Percentiles rank a stretch among this genome's conserved stretches.
Evolutionary conservation across 2,888 invertebrate genomes (phyloP).

Genomic region (Muschampia plurimacula): DNA sequence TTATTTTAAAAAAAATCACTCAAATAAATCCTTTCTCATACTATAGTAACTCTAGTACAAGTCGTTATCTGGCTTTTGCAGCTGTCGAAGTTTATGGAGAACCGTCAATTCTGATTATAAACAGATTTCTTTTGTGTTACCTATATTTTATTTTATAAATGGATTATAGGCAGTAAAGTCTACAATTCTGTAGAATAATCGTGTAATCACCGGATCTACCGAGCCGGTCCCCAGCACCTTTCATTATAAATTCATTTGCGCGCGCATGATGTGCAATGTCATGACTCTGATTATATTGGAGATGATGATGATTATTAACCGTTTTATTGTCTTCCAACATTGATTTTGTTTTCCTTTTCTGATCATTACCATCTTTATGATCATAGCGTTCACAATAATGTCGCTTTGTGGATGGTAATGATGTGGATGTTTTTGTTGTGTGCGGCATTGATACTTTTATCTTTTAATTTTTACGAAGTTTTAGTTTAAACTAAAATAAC

Average conservation of each 20-base stretch:
- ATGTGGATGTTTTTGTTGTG: conserved; percentile 14
- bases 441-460: conserved; percentile 1
- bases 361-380: conserved; percentile 51
- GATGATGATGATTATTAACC: conserved; percentile 65
- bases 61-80: no score
- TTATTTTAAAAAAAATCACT: no score
- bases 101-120: no score
- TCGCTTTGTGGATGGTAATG: conserved; percentile 33
- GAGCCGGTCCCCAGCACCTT: conserved; percentile 46
- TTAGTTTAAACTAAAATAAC: no score
- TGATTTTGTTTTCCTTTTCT: conserved; percentile 65
- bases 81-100: no score
- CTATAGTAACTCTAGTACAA: no score
- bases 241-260: conserved; percentile 78
- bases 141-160: conserved; percentile 10
- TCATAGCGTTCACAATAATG: conserved; percentile 33
- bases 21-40: no score
- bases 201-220: conserved; percentile 43
- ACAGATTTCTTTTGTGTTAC: background rate
- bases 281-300: conserved; percentile 73
- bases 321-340: conserved; percentile 72
- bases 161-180: conserved; percentile 19
- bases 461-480: background rate
- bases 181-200: conserved; percentile 42
- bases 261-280: conserved; percentile 66